These are phyloP conservation scores for Neomorphus geoffroyi DNA, from an alignment of 2,797 vertebrate genomes.

Conservation along the genomic window DNA sequence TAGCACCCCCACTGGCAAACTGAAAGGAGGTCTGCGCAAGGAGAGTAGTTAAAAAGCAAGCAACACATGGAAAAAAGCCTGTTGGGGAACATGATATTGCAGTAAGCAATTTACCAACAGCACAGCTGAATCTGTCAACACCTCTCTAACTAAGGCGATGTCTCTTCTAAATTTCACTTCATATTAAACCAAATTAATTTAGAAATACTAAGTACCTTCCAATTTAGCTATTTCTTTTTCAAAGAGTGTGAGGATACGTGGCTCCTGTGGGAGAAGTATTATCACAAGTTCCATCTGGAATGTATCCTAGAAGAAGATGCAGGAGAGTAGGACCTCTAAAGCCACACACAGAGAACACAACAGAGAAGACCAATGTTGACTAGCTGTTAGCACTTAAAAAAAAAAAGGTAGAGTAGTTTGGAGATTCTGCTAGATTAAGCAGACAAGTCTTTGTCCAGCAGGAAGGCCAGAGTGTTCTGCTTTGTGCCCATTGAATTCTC, in stretches of 20 bases:
- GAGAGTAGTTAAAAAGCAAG: neutral
- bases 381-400: neutral
- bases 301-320: neutral
- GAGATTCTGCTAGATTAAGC: neutral
- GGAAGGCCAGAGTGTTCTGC: neutral
- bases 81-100: neutral
- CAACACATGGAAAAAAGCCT: neutral
- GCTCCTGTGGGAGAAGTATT: neutral
- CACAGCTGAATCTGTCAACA: constrained; percentile 28
- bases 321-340: neutral
- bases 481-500: neutral
- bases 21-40: neutral
- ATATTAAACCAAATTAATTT: constrained; percentile 24
- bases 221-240: neutral
- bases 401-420: neutral
- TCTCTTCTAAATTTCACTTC: constrained; percentile 29
- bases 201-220: constrained; percentile 14
- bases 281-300: constrained; percentile 7
- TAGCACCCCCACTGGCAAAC: neutral
- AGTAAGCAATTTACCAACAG: constrained; percentile 36
- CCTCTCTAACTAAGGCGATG: neutral
- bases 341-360: neutral
- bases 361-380: neutral
- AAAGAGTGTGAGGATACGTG: neutral
- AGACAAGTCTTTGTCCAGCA: neutral